A percentile compares a stretch with the other conserved stretches of the same genome.
These are phyloP conservation scores for Liparis tanakae DNA, from an alignment of 2,797 vertebrate species.

Conservation along the genomic window DNA sequence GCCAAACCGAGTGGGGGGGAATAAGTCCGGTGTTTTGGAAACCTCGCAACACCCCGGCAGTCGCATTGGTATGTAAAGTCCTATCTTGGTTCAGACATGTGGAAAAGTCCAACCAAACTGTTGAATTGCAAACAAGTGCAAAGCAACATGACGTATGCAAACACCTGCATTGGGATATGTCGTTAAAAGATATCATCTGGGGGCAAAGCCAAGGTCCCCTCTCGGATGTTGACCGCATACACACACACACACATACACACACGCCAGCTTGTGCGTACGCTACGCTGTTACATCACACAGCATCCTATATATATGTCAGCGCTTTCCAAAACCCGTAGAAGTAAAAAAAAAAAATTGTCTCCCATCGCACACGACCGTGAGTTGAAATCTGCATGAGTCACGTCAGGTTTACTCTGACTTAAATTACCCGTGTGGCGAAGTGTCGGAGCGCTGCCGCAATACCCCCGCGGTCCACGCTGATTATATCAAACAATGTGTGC, in stretches of 20 bases:
- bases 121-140: conserved; percentile 45
- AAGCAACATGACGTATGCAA: conserved; percentile 38
- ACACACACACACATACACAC: conserved; percentile 7
- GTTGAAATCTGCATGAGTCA: conserved; percentile 77
- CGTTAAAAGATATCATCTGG: conserved; percentile 51
- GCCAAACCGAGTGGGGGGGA: conserved; percentile 27
- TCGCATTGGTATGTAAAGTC: conserved; percentile 74
- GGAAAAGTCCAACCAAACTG: conserved; percentile 53
- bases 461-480: conserved; percentile 67
- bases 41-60: conserved; percentile 56
- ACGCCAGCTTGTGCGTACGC: conserved; percentile 12
- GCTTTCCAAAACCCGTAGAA: conserved; percentile 35
- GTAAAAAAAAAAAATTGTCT: conserved; percentile 47
- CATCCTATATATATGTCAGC: conserved; percentile 39
- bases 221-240: conserved; percentile 28
- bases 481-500: conserved; percentile 80
- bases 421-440: conserved; percentile 72
- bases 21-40: conserved; percentile 64
- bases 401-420: conserved; percentile 68
- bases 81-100: conserved; percentile 65
- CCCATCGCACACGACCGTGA: conserved; percentile 54
- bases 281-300: conserved; percentile 31
- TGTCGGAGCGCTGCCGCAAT: conserved; percentile 64
- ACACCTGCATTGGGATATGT: conserved; percentile 36
- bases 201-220: conserved; percentile 52